Base-by-base conservation (phyloP, 92 coral and sea anemone species). In the Bergia sp. region DNA sequence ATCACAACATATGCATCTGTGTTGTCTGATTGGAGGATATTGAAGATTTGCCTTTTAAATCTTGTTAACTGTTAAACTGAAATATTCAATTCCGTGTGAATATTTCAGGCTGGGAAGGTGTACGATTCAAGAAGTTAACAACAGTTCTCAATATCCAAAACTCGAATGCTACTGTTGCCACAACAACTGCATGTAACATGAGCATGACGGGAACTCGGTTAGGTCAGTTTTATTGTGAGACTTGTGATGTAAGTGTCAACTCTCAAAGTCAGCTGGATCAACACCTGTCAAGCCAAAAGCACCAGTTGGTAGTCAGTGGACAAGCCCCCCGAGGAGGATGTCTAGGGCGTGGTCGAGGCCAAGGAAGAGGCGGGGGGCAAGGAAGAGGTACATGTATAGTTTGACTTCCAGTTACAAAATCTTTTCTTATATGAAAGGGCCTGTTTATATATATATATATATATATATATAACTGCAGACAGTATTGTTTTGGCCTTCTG, bases 191-290 rank as follows among this genome's bases (percentile, higher is more conserved):
- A 53, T 53, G 58, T 3, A 37, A 50, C 36, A 71, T 84, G 41
- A 93, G 97, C 12, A 92, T 91, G 1, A 93, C 94, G n/a, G 87
- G 92, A 7, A 86, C 93, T 81, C 91, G 93, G 45, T 89, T 77
- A 75, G 57, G 90, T 58, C 80, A 92, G 85, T 95, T 91, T 85
- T 93, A 82, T 87, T 96, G 99, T 45, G 89, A 91, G 41, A 92
- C 85, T 79, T 93, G 96, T 71, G 88, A 82, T 43, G 41, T 92
- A 66, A 90, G 91, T 41, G 92, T 95, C 76, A 95, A 95, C 86
- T 95, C 99, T 0, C 94, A 91, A 69, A 57, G 57, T 82, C 98
- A 95, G 81, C 77, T 92, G 49, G 90, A 90, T 37, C 99, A 96
- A 40, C 98, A 95, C 79, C 38, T 95, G 67, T 57, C 86, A 15